Evolutionary conservation across 2,113 vertebrate genomes (phyloP).

Genomic region (Datnioides undecimradiatus): DNA sequence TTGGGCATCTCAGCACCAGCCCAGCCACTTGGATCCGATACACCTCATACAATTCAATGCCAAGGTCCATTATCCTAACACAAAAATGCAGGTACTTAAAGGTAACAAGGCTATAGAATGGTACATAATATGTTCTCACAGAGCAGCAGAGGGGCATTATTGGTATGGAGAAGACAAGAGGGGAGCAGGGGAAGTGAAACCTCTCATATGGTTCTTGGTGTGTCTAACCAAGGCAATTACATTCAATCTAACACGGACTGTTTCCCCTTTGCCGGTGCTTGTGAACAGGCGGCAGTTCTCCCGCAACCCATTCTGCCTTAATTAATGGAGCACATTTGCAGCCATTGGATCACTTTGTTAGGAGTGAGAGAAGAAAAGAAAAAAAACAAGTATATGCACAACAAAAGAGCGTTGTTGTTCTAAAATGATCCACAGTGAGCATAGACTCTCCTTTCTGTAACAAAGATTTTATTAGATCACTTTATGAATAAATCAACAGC

Average conservation of each 20-base stretch:
- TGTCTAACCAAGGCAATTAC: conserved; percentile 60
- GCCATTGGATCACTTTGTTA: conserved; percentile 38
- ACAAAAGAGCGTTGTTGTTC: conserved; percentile 6
- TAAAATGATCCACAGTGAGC: conserved; percentile 21
- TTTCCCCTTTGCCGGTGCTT: conserved; percentile 51
- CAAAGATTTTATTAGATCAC: conserved; percentile 50
- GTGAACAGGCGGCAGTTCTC: conserved; percentile 32
- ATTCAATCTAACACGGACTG: conserved; percentile 54
- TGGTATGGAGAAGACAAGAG: conserved; percentile 23
- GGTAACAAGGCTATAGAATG: conserved; percentile 56
- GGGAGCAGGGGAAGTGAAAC: conserved; percentile 39
- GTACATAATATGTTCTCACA: conserved; percentile 50
- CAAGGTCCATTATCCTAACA: conserved; percentile 70
- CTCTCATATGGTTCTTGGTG: conserved; percentile 54
- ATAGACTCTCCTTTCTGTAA: conserved; percentile 32
- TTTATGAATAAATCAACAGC: conserved; percentile 51
- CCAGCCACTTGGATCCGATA: conserved; percentile 54
- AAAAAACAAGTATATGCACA: conserved; percentile 3
- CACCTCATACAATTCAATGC: conserved; percentile 49
- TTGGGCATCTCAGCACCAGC: conserved; percentile 33
- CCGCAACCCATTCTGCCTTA: conserved; percentile 49
- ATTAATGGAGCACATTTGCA: conserved; percentile 60
- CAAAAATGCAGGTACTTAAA: conserved; percentile 61
- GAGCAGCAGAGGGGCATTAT: conserved; percentile 52
- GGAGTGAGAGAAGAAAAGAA: conserved; percentile 4